Base-by-base conservation (phyloP, 2,797 vertebrate genomes). In the Oceanodroma leucorhoa region DNA sequence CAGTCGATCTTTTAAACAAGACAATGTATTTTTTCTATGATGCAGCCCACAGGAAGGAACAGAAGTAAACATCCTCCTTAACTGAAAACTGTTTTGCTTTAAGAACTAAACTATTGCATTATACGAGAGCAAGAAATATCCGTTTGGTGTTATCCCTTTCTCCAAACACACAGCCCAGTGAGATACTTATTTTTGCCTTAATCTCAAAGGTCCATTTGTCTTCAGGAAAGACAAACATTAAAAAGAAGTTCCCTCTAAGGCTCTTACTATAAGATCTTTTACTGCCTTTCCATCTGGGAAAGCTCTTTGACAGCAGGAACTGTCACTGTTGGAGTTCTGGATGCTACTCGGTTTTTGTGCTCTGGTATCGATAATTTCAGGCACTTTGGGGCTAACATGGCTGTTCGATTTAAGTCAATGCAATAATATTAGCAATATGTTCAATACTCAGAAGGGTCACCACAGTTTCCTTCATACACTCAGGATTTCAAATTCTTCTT, bases 401-500 rank as follows among this genome's bases (percentile, higher is more conserved):
- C 97, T 96, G 96, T 96, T 81, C 91, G 87, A 94, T 91, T 92
- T 82, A 83, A 97, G 90, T 97, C 97, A 93, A 94, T 93, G 95
- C 95, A 96, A 17, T 79, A 88, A 93, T 64, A 95, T 43, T 66
- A 95, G 66, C 90, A 89, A 50, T 87, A 76, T 65, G 93, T 84
- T 96, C 96, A 79, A 83, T 88, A 94, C 92, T 95, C 87, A 66
- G 87, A 82, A 95, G 89, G 75, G 82, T 90, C 72, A 54, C 87
- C 61, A 70, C 79, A 27, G 57, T 76, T 89, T 96, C 93, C 92
- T 91, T 98, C 98, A 99, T 60, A 98, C 97, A 8, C 98, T 98
- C 61, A 99, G 97, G 95, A 99, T 99, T 97, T 99, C 98, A 96
- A 99, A 99, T 97, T 99, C 98, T 96, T 99, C 98, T 95, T 99